Evolutionary conservation across 2,888 invertebrate species (phyloP).

Genomic region (Patella caerulea): DNA sequence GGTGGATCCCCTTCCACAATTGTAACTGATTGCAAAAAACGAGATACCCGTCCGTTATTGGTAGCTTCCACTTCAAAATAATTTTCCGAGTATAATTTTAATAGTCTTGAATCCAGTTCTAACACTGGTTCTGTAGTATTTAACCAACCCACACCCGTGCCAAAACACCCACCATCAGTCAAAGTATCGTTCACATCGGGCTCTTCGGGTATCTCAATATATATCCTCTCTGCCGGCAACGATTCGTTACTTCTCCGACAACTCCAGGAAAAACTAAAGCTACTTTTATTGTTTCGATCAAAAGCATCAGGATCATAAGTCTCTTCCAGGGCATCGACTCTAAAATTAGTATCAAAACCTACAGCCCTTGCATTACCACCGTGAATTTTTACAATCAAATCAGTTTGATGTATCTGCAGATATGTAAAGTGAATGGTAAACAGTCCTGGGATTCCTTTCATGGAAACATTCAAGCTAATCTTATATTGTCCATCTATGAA

Average conservation of each 20-base stretch:
- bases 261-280: conserved; percentile 45
- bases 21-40: conserved; percentile 41
- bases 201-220: conserved; percentile 34
- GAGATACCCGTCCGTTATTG: conserved; percentile 29
- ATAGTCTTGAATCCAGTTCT: conserved; percentile 34
- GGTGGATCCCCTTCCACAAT: conserved; percentile 50
- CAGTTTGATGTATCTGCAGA: conserved; percentile 41
- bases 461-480: conserved; percentile 51
- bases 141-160: conserved; percentile 45
- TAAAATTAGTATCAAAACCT: conserved; percentile 42
- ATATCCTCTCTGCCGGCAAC: conserved; percentile 23
- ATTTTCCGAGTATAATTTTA: conserved; percentile 40
- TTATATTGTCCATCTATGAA: conserved; percentile 45
- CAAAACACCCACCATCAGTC: conserved; percentile 42
- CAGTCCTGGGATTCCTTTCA: conserved; percentile 49
- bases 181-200: conserved; percentile 31
- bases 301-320: conserved; percentile 48
- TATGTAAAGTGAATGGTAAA: conserved; percentile 47
- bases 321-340: conserved; percentile 39
- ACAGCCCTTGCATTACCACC: conserved; percentile 46
- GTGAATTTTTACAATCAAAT: conserved; percentile 38
- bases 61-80: conserved; percentile 42
- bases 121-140: conserved; percentile 25
- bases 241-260: conserved; percentile 40
- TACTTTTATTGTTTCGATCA: conserved; percentile 25